These are phyloP conservation scores for Solenopsis fugax DNA, from an alignment of 1,140 invertebrate genomes.

Conservation along the genomic window DNA sequence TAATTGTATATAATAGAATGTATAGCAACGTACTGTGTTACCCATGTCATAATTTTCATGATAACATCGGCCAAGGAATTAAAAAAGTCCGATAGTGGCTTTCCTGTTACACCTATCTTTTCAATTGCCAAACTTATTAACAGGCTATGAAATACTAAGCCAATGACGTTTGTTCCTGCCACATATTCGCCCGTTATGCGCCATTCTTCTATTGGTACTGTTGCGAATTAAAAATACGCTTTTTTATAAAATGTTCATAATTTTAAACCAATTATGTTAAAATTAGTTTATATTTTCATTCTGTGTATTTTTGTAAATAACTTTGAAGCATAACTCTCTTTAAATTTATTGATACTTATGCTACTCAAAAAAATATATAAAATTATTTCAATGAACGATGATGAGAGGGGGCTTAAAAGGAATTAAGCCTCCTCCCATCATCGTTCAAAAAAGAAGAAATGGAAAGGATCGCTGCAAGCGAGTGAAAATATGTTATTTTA, in stretches of 20 bases:
- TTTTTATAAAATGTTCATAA: background rate
- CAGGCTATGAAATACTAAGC: constrained; percentile 88
- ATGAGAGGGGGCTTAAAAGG: no score
- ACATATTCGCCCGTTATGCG: constrained; percentile 82
- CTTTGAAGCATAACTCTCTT: background rate
- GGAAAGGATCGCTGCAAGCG: background rate
- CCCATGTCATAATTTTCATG: constrained; percentile 88
- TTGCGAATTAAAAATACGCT: constrained; percentile 24
- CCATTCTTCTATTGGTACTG: constrained; percentile 83
- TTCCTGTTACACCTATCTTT: constrained; percentile 85
- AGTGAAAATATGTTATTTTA: background rate
- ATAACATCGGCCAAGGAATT: constrained; percentile 86
- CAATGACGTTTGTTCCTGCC: constrained; percentile 88
- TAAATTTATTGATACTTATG: constrained; percentile 8
- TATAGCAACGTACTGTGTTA: constrained; percentile 84
- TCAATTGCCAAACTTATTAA: constrained; percentile 87
- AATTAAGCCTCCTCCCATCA: background rate
- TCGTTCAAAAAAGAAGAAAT: background rate
- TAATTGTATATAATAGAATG: background rate
- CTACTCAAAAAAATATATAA: background rate
- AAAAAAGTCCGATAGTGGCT: constrained; percentile 87
- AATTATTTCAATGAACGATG: no score
- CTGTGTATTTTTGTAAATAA: background rate
- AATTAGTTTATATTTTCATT: constrained; percentile 7
- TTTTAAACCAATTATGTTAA: background rate